Conservation (phyloP, 2,888 invertebrate genomes). For the Nebria salina region DNA sequence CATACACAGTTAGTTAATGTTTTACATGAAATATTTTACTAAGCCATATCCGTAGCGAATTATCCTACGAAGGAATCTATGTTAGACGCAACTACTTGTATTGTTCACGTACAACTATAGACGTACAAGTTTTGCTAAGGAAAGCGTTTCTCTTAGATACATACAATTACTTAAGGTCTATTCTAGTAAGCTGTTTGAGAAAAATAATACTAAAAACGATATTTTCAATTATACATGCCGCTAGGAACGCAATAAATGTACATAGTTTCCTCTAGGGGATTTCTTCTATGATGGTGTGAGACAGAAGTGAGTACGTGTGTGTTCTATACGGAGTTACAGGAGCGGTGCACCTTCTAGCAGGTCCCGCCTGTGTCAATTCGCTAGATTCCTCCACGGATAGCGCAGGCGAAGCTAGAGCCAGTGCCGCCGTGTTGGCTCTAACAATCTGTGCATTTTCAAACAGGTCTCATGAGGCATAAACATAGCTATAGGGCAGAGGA, state of each 20-base stretch:
- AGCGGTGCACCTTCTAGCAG: not conserved
- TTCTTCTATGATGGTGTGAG: not conserved
- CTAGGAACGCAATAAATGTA: not conserved
- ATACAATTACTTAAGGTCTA: too few species aligned
- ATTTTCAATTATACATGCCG: not conserved
- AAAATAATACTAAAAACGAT: not conserved
- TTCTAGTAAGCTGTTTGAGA: not conserved
- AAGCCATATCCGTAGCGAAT: not conserved
- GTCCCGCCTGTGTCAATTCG: slow-evolving; percentile 12
- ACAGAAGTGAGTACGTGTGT: not conserved
- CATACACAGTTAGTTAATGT: not conserved
- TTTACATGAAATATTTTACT: not conserved
- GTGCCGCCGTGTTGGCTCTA: slow-evolving; percentile 4
- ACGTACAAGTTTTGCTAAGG: too few species aligned
- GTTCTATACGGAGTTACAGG: not conserved
- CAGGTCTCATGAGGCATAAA: slow-evolving; percentile 5
- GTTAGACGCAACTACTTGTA: not conserved
- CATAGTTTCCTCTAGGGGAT: not conserved
- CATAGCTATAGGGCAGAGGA: not conserved
- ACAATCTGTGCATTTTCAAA: slow-evolving; percentile 23
- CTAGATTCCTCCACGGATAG: slow-evolving; percentile 8
- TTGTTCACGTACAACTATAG: not conserved
- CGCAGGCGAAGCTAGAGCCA: not conserved
- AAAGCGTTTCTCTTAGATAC: too few species aligned
- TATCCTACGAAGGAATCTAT: not conserved